These are phyloP conservation scores for Electrophaes corylata DNA, from an alignment of 2,888 invertebrate genomes.

Conservation along the genomic window DNA sequence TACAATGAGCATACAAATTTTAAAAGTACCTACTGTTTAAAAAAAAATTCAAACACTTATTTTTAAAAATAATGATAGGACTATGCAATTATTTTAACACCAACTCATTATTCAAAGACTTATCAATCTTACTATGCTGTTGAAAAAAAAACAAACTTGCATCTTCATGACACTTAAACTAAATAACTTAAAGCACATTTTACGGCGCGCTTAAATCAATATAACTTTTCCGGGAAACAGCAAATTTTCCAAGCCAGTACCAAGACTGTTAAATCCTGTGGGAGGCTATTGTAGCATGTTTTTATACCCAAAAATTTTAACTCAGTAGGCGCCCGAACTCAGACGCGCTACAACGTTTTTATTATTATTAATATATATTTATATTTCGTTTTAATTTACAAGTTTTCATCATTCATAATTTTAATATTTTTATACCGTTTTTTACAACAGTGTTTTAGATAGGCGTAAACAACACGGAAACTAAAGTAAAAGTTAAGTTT, in stretches of 20 bases:
- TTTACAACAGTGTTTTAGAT: constrained; percentile 83
- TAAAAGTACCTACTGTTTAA: too few species aligned
- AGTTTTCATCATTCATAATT: constrained; percentile 83
- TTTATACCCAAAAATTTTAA: constrained; percentile 85
- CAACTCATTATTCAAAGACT: too few species aligned
- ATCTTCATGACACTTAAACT: constrained; percentile 20
- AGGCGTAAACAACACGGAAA: constrained; percentile 68
- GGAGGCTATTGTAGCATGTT: constrained; percentile 84
- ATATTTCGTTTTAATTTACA: constrained; percentile 85
- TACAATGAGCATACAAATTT: too few species aligned
- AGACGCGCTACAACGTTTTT: constrained; percentile 82
- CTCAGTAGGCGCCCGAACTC: constrained; percentile 84
- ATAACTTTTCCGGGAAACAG: constrained; percentile 41
- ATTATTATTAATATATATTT: constrained; percentile 84
- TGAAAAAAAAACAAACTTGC: not conserved
- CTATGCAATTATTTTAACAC: too few species aligned
- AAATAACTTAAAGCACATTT: constrained; percentile 45
- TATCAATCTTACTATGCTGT: not conserved
- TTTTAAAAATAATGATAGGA: too few species aligned
- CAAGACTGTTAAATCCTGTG: constrained; percentile 64
- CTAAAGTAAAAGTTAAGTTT: constrained; percentile 37
- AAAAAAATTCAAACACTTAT: too few species aligned
- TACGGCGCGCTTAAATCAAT: constrained; percentile 29
- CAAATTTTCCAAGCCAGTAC: constrained; percentile 61
- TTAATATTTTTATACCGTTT: constrained; percentile 84